Evolutionary conservation across 2,113 vertebrate genomes (phyloP).

Genomic region (Orthonyx spaldingii): DNA sequence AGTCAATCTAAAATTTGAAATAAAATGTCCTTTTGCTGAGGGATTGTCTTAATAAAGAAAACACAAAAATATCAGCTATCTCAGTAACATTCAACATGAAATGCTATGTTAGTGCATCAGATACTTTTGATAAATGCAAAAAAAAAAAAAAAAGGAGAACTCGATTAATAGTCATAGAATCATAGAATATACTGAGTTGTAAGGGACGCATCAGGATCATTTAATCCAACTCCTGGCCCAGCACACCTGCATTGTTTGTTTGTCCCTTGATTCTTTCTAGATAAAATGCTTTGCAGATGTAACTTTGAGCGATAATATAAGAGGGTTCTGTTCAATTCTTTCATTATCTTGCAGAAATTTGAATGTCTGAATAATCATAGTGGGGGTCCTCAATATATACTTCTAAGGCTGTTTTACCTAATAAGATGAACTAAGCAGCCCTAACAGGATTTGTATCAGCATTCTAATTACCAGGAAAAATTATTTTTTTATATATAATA

Average conservation of each 20-base stretch:
- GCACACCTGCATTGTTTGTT: background rate
- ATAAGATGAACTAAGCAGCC: background rate
- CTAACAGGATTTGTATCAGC: background rate
- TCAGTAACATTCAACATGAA: background rate
- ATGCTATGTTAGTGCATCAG: background rate
- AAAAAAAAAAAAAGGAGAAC: background rate
- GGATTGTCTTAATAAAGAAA: background rate
- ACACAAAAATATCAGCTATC: background rate
- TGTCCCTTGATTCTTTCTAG: background rate
- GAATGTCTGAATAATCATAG: background rate
- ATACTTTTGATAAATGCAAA: background rate
- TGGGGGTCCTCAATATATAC: background rate
- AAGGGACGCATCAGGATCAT: background rate
- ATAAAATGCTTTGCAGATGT: background rate
- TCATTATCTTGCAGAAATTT: background rate
- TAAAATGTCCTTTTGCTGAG: background rate
- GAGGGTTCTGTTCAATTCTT: background rate
- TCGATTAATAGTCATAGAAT: background rate
- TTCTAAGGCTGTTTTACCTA: background rate
- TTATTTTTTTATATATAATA: too few relatives aligned
- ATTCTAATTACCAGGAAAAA: background rate
- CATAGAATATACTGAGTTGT: background rate
- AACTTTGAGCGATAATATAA: background rate
- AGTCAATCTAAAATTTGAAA: background rate
- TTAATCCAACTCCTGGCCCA: background rate